Evolutionary conservation across 2,797 vertebrate genomes (phyloP), one percentile per base, ranked within the genome.

Genomic region (Rhabdomys pumilio): DNA sequence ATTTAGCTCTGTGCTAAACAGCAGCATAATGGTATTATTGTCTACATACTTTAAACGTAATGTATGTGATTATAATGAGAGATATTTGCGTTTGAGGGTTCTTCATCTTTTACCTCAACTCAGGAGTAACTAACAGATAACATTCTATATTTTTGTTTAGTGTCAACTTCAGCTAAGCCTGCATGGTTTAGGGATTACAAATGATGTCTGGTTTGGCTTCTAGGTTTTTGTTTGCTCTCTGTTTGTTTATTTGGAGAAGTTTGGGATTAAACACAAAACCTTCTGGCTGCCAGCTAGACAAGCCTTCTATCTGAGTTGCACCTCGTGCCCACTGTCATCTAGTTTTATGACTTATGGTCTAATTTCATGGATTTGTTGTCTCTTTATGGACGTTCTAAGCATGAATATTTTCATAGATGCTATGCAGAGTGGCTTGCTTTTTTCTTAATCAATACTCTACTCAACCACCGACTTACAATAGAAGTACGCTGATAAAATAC

Each of bases 321-420:
- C 38, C 44, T 14, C 82, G 7, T 79, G 50, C 7, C 31, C 29
- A 26, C 31, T 77, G 50, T 63, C 72, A 69, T 50, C 81, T 85
- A 24, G 34, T 72, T 97, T 94, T 93, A 38, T 59, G 24, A 93
- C 61, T 83, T 92, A 65, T 77, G 38, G 59, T 50, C 26, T 89
- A 72, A 31, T 84, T 96, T 95, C 65, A 29, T 80, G 50, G 57
- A 69, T 61, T 95, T 96, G 73, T 95, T 96, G 73, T 94, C 22
- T 80, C 93, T 67, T 59, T 65, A 38, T 65, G 20, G 26, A 95
- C 29, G 7, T 90, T 55, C 13, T n/a, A 69, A 63, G 90, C 94
- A 90, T 90, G 29, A 92, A 63, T 61, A 14, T 22, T 59, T 93
- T 93, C 67, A 38, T 77, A 47, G 17, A 20, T 26, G 10, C 17